phyloP scores from a whole-genome alignment of 2,797 vertebrate species.

The Salmo trutta region DNA sequence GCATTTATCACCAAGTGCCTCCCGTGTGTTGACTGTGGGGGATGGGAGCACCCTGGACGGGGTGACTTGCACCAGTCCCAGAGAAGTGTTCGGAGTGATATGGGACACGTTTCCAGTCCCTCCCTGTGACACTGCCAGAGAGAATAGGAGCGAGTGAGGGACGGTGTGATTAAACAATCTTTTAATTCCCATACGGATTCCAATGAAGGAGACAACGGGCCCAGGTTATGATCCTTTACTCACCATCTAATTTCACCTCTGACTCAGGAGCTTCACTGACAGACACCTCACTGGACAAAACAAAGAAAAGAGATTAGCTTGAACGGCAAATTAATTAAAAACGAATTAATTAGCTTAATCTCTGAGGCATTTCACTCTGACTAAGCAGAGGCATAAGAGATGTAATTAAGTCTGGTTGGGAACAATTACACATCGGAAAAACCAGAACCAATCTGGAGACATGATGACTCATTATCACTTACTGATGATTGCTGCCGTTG shows the following conservation, averaged over 20 bases:
- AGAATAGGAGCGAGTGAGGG: conserved; percentile 3
- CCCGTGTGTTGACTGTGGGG: conserved; percentile 90
- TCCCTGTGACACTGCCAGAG: conserved; percentile 67
- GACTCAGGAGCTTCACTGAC: conserved; percentile 3
- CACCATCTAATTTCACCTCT: conserved; percentile 54
- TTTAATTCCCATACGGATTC: not conserved
- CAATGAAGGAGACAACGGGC: not conserved
- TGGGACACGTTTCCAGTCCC: conserved; percentile 77
- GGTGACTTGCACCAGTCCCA: conserved; percentile 79
- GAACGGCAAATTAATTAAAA: too few species aligned
- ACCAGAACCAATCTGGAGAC: not conserved
- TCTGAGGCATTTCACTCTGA: not conserved
- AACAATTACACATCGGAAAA: not conserved
- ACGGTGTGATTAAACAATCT: not conserved
- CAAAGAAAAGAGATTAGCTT: not conserved
- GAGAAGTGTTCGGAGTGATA: conserved; percentile 85
- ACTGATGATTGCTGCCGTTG: conserved; percentile 29
- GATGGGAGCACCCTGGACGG: conserved; percentile 87
- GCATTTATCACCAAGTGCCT: conserved; percentile 84
- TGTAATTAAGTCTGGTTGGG: conserved; percentile 11
- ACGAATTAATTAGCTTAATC: too few species aligned
- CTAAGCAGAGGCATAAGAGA: not conserved
- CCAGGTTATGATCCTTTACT: conserved; percentile 26
- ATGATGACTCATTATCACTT: conserved; percentile 30
- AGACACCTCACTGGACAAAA: conserved; percentile 36